These are phyloP conservation scores for Cyrtonyx montezumae DNA, from an alignment of 2,113 vertebrate species.

Conservation along the genomic window DNA sequence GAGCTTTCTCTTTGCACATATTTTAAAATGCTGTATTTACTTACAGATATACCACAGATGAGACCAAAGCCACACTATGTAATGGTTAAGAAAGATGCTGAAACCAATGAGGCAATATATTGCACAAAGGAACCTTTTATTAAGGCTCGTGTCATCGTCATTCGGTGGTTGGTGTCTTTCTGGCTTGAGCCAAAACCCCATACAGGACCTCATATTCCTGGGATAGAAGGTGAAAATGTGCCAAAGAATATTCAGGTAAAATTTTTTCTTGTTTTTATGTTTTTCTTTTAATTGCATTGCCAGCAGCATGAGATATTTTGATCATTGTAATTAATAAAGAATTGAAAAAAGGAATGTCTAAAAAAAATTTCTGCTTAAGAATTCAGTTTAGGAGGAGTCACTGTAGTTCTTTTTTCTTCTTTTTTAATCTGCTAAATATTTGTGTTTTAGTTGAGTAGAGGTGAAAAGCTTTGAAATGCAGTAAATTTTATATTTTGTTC, in stretches of 20 bases:
- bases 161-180: conserved; percentile 98
- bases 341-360: background rate
- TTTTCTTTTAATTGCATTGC: background rate
- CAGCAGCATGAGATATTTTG: accelerated
- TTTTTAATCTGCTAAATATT: background rate
- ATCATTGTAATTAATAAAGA: background rate
- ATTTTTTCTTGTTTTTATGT: background rate
- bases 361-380: background rate
- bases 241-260: conserved; percentile 99
- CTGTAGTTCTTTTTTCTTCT: background rate
- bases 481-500: background rate
- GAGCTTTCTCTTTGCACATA: background rate
- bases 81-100: conserved; percentile 91
- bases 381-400: background rate
- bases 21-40: background rate
- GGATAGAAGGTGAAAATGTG: conserved; percentile 94
- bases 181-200: conserved; percentile 96
- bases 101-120: conserved; percentile 90
- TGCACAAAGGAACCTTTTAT: conserved; percentile 98
- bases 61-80: conserved; percentile 96
- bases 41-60: conserved; percentile 91
- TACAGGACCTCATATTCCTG: conserved; percentile 91
- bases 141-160: conserved; percentile 96
- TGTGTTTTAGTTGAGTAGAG: background rate
- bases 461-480: background rate